These are phyloP conservation scores for Campoletis raptor DNA, from an alignment of 2,888 invertebrate genomes.

Conservation along the genomic window DNA sequence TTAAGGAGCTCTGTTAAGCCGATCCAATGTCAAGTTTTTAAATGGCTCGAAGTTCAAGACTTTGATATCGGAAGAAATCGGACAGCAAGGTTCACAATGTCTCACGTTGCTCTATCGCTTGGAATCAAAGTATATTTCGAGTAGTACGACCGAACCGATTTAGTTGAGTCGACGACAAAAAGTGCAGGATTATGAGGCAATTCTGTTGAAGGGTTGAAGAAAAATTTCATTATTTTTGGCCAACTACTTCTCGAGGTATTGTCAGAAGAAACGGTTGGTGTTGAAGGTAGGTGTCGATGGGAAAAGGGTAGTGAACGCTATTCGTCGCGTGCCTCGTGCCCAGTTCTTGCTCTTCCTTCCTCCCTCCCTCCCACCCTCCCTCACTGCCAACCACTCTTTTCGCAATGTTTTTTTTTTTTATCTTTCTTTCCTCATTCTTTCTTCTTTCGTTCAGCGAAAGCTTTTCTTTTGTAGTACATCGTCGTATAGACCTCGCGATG, in stretches of 20 bases:
- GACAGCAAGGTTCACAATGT: not conserved
- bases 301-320: constrained; percentile 51
- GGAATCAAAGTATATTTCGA: not conserved
- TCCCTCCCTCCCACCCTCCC: constrained; percentile 2
- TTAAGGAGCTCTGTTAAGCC: not conserved
- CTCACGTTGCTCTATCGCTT: not conserved
- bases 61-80: not conserved
- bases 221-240: constrained; percentile 1
- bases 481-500: constrained; percentile 1
- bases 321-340: constrained; percentile 52
- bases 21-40: not conserved
- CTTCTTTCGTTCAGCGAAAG: constrained; percentile 38
- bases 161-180: not conserved
- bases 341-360: not conserved
- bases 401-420: not conserved
- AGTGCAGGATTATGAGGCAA: not conserved
- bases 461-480: constrained; percentile 49
- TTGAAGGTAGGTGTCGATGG: constrained; percentile 29
- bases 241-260: not conserved
- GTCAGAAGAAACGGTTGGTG: not conserved
- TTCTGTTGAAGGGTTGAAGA: not conserved
- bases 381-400: not conserved
- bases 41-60: not conserved
- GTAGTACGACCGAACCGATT: not conserved
- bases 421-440: not conserved